Evolutionary conservation across 2,888 invertebrate species (phyloP).

Genomic region (Rhimphoctona megacephalus): DNA sequence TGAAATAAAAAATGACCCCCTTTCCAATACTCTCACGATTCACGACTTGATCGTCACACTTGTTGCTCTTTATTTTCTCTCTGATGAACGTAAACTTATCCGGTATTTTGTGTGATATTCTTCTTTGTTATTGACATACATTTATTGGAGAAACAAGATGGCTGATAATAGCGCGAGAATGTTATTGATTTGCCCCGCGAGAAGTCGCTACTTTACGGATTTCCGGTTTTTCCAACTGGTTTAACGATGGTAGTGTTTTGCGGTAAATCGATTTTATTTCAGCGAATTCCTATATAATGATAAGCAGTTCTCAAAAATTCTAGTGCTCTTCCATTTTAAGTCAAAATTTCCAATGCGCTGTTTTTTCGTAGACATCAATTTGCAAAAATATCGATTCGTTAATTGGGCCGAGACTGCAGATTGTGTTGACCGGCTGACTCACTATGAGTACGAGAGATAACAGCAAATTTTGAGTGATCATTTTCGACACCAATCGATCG

Average conservation of each 20-base stretch:
- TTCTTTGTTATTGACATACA: slow-evolving; percentile 39
- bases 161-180: slow-evolving; percentile 13
- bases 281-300: too few relatives aligned
- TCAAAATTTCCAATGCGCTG: too few relatives aligned
- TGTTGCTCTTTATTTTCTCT: background rate
- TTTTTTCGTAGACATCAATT: too few relatives aligned
- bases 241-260: background rate
- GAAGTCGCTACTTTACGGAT: background rate
- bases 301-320: too few relatives aligned
- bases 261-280: background rate
- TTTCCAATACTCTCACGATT: background rate
- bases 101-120: background rate
- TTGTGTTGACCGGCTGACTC: too few relatives aligned
- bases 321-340: too few relatives aligned
- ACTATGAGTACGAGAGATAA: too few relatives aligned
- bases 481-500: too few relatives aligned
- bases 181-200: background rate
- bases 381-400: too few relatives aligned
- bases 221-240: background rate
- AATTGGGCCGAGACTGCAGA: too few relatives aligned
- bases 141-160: slow-evolving; percentile 22
- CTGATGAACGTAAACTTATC: background rate
- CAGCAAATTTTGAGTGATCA: too few relatives aligned
- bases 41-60: background rate
- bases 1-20: background rate